Evolutionary conservation across 2,113 vertebrate genomes (phyloP).

Genomic region (Thomomys bottae): DNA sequence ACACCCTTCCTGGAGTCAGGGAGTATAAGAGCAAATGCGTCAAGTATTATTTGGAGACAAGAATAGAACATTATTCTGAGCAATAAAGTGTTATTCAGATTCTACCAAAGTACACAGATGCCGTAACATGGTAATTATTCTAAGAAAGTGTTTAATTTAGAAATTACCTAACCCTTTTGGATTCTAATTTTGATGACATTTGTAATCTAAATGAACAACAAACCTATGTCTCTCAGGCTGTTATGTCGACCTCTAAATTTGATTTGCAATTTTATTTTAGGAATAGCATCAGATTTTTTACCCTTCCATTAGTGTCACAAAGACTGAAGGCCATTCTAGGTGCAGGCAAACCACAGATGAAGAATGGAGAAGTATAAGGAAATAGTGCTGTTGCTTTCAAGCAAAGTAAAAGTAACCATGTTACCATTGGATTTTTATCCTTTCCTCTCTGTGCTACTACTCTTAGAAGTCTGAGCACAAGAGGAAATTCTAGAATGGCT

Average conservation of each 20-base stretch:
- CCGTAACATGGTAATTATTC: constrained; percentile 69
- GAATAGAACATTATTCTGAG: constrained; percentile 76
- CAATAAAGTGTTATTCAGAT: constrained; percentile 72
- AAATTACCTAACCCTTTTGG: constrained; percentile 74
- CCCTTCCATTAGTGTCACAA: background rate
- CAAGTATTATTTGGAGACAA: constrained; percentile 67
- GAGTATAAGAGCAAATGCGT: constrained; percentile 21
- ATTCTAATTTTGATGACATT: constrained; percentile 75
- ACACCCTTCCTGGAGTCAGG: constrained; percentile 66
- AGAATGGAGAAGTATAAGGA: constrained; percentile 16
- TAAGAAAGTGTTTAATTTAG: constrained; percentile 75
- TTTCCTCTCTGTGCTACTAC: background rate
- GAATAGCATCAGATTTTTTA: constrained; percentile 40
- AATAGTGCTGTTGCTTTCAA: constrained; percentile 9
- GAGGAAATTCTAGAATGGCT: background rate
- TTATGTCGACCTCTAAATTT: constrained; percentile 57
- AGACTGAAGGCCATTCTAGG: background rate
- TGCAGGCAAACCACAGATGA: background rate
- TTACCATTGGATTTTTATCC: background rate
- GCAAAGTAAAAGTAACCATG: background rate
- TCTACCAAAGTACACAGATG: constrained; percentile 69
- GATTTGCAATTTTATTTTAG: constrained; percentile 69
- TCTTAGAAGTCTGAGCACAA: constrained; percentile 1
- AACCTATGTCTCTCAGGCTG: constrained; percentile 64
- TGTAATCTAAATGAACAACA: constrained; percentile 72